Evolutionary conservation across 2,797 vertebrate genomes (phyloP).

Genomic region (Buceros bicornis): DNA sequence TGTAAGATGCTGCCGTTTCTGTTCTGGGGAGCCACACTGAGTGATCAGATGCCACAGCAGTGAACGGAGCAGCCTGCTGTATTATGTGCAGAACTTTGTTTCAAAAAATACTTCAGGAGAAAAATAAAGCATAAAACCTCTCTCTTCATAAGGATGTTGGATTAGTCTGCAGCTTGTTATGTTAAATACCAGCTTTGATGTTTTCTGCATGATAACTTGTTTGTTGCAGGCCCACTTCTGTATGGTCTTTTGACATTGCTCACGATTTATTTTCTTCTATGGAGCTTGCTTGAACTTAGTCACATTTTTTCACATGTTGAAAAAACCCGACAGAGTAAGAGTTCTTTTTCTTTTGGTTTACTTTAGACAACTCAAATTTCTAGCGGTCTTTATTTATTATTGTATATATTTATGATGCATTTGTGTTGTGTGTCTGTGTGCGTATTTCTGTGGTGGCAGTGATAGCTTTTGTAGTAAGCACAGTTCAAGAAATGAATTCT

Average conservation of each 20-base stretch:
- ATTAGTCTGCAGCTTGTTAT: background rate
- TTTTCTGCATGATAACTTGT: background rate
- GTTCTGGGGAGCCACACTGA: background rate
- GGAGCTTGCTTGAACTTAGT: background rate
- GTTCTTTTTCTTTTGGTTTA: conserved; percentile 10
- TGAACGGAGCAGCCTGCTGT: background rate
- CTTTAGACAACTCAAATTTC: conserved; percentile 12
- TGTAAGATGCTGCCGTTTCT: background rate
- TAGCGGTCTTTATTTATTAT: conserved; percentile 15
- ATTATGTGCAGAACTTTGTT: background rate
- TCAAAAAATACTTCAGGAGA: background rate
- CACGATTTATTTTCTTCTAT: background rate
- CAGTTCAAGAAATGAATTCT: background rate
- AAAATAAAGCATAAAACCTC: background rate
- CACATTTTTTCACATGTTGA: background rate
- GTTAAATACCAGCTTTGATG: background rate
- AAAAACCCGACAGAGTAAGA: background rate
- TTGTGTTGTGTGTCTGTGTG: background rate
- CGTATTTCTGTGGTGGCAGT: background rate
- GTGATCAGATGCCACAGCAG: background rate
- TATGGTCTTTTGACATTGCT: background rate
- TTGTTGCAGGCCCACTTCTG: background rate
- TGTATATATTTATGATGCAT: background rate
- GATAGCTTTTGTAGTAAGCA: background rate
- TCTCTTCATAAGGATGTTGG: background rate